Evolutionary conservation across 2,888 invertebrate genomes (phyloP), one percentile per base, ranked within the genome.

Genomic region (Archaeoteleia sp.): DNA sequence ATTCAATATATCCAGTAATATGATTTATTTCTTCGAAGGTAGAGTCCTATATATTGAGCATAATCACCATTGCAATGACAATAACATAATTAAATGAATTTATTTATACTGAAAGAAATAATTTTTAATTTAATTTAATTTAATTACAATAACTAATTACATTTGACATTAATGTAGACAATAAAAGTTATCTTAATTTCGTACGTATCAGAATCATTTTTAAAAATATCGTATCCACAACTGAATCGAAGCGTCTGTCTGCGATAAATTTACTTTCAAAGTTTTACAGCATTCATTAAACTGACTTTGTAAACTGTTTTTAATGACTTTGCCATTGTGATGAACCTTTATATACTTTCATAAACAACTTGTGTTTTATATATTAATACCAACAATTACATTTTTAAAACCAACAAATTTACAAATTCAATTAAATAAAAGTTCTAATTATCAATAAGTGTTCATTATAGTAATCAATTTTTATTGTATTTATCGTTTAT

Each of bases 271-370:
- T 37, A 17, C 4, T 17, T 1, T 37, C 20, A 37, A 37, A 37
- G 17, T 37, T 37, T 37, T 37, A 37, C 37, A 37, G 37, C 37
- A 37, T 37, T 37, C 37, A 37, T 37, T 37, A 37, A 17, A 20
- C 37, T 9, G 37, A 37, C 37, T 37, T 17, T 37, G 37, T 37
- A 15, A 17, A 37, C 17, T 37, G 37, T 20, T n/a, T 15, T 37
- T 37, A 37, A 37, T 37, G 37, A 17, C 37, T 37, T 37, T 37
- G 37, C 37, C 4, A 4, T 37, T 15, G 37, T 37, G 37, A 37
- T 37, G 15, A 37, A 20, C 17, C 17, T 37, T 37, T 37, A 37
- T 37, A 37, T 15, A 15, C 20, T 13, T 20, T 37, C 37, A 37
- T 15, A 37, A 37, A 37, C 37, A 15, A 37, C 20, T 37, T 15